Evolutionary conservation across 2,888 invertebrate genomes (phyloP), one percentile per base, ranked within the genome.

Genomic region (Villa cingulata): DNA sequence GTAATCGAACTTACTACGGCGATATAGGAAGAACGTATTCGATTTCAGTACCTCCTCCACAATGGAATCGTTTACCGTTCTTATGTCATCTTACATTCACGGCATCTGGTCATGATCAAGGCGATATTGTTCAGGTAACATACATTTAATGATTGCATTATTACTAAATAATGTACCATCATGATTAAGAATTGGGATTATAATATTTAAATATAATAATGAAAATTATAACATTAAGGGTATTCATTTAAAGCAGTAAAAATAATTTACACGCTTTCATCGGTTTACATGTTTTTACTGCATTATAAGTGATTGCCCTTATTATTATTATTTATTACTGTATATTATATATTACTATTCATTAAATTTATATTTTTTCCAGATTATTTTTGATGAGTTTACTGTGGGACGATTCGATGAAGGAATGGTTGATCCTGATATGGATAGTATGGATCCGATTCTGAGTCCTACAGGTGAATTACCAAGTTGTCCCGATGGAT

Each of bases 1-100:
- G 91, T 73, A 91, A 91, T 72, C 79, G 89, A 62, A 91, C 91
- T 45, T 90, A 89, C 71, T 89, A 89, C 70, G 91, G 90, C 14
- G 86, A 83, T 62, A 81, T 83, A 56, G 87, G 87, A 57, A 79
- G 80, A 61, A 86, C 84, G 45, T 88, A 86, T 73, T 79, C 82
- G 59, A 72, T 91, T 65, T 78, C 77, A 57, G 78, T 89, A 62
- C 77, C 80, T 57, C 78, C 81, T 58, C 81, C 85, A 45, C 70
- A 74, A 55, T 81, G 81, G 66, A 80, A 81, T 59, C 78, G 85
- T 57, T 76, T 87, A 60, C 90, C 90, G 34, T 89, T 88, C 70
- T 76, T 88, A 53, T 91, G 91, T 70, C 87, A 88, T 70, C 77
- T 92, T 61, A 91, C 89, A 56, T 90, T 91, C 72, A 88, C 89